Evolutionary conservation across 2,113 vertebrate genomes (phyloP), one percentile per base, ranked within the genome.

Genomic region (Pleuronectes platessa): DNA sequence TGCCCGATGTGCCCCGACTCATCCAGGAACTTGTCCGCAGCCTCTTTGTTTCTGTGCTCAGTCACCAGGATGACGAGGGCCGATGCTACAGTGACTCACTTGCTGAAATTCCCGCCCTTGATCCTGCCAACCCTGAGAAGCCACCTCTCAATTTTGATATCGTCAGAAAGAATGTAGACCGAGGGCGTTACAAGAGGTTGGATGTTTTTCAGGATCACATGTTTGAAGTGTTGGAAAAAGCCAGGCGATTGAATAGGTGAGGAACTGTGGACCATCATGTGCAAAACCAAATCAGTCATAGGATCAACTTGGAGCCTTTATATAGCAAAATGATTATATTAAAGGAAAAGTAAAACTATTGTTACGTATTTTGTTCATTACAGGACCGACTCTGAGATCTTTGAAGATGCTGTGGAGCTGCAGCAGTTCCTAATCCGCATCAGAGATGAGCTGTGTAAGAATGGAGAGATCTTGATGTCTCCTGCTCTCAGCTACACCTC

Each of bases 171-270:
- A 98, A 98, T 47, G 96, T 99, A 76, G 98, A 99, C 86, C 95
- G 94, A 85, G 97, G 96, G 47, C 94, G 96, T 37, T 99, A 99
- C 51, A 96, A 96, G 81, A 94, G 98, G 70, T 79, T 99, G 61
- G 98, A 99, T 37, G 95, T 99, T 66, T 99, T 99, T 91, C 98
- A 99, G 93, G 98, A 99, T 75, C 97, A 99, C 81, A 99, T 99
- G 98, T 99, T 98, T 92, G 98, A 99, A 90, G 97, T 99, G 61
- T 88, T 99, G 80, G 98, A 99, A 89, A 96, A 98, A 66, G 98
- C 98, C 74, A 94, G 98, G 62, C 94, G 96, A 45, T 94, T 98
- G 93, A 97, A 99, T 81, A 95, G 98, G 98, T 99, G 86, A 92
- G 92, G 62, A 21, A 71, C 55, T 77, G 35, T 21, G 74, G 0